These are phyloP conservation scores for Megatriorchis doriae DNA, from an alignment of 2,113 vertebrate species.

Conservation along the genomic window DNA sequence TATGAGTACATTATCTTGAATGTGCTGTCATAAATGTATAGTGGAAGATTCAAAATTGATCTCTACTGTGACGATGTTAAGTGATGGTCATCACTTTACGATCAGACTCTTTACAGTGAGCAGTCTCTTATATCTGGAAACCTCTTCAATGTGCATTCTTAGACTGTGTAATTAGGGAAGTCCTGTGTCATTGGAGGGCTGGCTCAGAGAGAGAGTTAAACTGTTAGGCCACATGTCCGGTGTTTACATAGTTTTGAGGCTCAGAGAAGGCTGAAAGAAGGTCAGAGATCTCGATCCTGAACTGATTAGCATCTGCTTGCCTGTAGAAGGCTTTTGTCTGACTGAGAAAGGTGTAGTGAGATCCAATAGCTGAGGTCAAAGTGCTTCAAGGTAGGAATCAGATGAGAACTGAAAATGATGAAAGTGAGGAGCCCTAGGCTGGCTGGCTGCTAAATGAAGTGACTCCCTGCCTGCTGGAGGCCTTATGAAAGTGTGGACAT, in stretches of 20 bases:
- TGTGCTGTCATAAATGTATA: neutral
- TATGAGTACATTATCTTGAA: neutral
- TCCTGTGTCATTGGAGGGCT: neutral
- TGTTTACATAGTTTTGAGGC: neutral
- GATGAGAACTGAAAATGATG: neutral
- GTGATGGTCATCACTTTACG: neutral
- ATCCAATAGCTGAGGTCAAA: neutral
- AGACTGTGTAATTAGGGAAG: neutral
- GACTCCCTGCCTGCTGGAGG: neutral
- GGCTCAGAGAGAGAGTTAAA: neutral
- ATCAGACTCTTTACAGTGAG: neutral
- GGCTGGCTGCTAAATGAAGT: neutral
- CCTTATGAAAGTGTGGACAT: neutral
- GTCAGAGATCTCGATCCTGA: neutral
- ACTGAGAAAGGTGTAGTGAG: neutral
- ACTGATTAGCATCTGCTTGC: neutral
- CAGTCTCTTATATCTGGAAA: neutral
- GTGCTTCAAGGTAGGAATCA: neutral
- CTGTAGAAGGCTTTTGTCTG: neutral
- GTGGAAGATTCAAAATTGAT: rapidly evolving
- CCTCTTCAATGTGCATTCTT: neutral
- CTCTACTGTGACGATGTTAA: neutral
- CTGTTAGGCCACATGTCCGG: neutral
- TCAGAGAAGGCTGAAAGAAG: neutral
- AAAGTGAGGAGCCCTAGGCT: neutral